These are phyloP conservation scores for Drosophila planitibia DNA, from an alignment of 2,888 invertebrate genomes.

Conservation along the genomic window DNA sequence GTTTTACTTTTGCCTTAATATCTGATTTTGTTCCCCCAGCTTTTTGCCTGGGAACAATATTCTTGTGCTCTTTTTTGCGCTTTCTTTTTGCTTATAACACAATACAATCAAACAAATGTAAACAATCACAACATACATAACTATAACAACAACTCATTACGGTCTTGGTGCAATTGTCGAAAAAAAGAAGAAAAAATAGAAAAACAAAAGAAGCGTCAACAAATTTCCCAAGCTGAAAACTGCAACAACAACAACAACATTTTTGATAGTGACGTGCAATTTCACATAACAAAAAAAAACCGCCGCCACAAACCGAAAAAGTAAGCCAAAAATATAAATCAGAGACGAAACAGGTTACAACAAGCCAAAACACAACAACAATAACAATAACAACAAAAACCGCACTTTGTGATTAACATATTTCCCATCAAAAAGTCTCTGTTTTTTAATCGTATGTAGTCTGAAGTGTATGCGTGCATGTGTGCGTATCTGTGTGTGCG, in stretches of 20 bases:
- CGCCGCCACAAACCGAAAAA: constrained; percentile 37
- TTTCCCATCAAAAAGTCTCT: constrained; percentile 72
- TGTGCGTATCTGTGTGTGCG: constrained; percentile 8
- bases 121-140: constrained; percentile 47
- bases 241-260: constrained; percentile 30
- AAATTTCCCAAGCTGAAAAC: constrained; percentile 53
- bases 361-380: constrained; percentile 43
- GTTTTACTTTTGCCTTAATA: constrained; percentile 35
- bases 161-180: constrained; percentile 39
- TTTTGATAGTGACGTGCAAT: constrained; percentile 45
- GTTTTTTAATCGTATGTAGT: constrained; percentile 61
- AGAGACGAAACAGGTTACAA: constrained; percentile 72
- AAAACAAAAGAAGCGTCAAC: constrained; percentile 45
- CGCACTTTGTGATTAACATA: constrained; percentile 77
- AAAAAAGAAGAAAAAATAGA: constrained; percentile 9
- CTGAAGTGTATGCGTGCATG: constrained; percentile 20
- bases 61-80: constrained; percentile 67
- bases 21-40: constrained; percentile 36
- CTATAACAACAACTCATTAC: constrained; percentile 25
- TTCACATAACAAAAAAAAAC: constrained; percentile 48
- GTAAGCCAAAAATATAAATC: constrained; percentile 81
- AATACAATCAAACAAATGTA: constrained; percentile 52
- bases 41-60: constrained; percentile 75
- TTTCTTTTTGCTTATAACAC: constrained; percentile 65
- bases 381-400: constrained; percentile 32